These are phyloP conservation scores for Muscicapa striata DNA, from an alignment of 2,797 vertebrate genomes.

Conservation along the genomic window DNA sequence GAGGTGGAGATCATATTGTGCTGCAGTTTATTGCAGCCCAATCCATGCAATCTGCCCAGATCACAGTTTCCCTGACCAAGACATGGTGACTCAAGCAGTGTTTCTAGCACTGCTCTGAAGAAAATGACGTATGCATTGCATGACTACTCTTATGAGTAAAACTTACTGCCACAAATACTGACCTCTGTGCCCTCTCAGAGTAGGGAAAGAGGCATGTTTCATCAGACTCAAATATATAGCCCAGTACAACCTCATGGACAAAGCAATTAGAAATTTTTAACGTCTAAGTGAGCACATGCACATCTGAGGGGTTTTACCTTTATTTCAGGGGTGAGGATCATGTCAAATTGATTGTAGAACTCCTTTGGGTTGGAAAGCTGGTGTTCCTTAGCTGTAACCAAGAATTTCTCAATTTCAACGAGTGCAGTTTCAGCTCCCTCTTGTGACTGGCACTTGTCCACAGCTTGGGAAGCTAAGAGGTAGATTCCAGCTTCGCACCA, in stretches of 20 bases:
- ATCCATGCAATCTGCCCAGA: neutral
- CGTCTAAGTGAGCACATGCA: neutral
- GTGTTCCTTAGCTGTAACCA: conserved; percentile 84
- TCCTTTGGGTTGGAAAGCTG: conserved; percentile 86
- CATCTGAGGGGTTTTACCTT: conserved; percentile 79
- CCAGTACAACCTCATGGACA: neutral
- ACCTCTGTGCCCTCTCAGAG: neutral
- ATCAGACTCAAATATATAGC: neutral
- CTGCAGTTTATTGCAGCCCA: neutral
- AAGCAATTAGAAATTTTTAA: neutral
- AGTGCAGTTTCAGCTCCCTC: conserved; percentile 92
- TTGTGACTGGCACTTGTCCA: conserved; percentile 96
- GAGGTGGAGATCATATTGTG: neutral
- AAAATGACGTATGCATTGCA: neutral
- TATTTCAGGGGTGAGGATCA: conserved; percentile 84
- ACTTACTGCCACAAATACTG: neutral
- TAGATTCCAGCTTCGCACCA: conserved; percentile 96
- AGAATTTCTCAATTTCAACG: conserved; percentile 87
- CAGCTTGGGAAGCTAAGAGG: conserved; percentile 93
- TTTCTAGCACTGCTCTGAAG: neutral
- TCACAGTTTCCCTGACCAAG: neutral
- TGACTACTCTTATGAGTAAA: neutral
- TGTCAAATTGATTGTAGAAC: conserved; percentile 90
- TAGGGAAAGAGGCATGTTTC: neutral
- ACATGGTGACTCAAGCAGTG: neutral